Evolutionary conservation across 1,140 invertebrate species (phyloP).

Genomic region (Pomacea maculata): DNA sequence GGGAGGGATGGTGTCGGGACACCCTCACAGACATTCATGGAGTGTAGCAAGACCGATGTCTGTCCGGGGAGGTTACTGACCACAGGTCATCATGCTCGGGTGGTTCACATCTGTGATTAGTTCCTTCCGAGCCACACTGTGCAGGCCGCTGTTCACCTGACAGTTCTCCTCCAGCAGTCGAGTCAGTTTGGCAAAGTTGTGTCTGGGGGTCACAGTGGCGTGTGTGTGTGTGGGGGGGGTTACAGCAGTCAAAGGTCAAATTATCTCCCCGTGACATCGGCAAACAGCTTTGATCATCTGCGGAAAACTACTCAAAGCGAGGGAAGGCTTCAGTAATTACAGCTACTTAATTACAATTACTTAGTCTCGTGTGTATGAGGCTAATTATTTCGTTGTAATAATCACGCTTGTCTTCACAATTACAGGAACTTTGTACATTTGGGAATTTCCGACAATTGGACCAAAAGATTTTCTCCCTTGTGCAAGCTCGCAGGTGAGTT

Average conservation of each 20-base stretch:
- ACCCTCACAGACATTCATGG: neutral
- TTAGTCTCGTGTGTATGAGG: neutral
- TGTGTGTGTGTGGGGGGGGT: too few relatives aligned
- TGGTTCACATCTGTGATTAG: too few relatives aligned
- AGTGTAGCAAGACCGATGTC: neutral
- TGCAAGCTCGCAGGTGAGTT: slow-evolving; percentile 40
- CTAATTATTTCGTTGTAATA: neutral
- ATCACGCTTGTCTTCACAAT: slow-evolving; percentile 22
- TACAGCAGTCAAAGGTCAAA: too few relatives aligned
- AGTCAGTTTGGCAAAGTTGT: too few relatives aligned
- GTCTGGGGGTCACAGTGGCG: too few relatives aligned
- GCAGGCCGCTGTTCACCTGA: too few relatives aligned
- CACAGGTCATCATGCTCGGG: too few relatives aligned
- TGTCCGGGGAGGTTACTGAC: neutral
- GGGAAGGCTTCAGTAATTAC: neutral
- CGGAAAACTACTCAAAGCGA: too few relatives aligned
- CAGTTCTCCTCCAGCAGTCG: too few relatives aligned
- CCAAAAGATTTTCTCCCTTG: slow-evolving; percentile 50
- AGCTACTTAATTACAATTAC: neutral
- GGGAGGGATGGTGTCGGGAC: neutral
- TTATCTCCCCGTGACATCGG: too few relatives aligned
- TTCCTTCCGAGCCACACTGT: too few relatives aligned
- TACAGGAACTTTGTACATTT: slow-evolving; percentile 54
- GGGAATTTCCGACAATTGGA: slow-evolving; percentile 52
- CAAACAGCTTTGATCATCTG: too few relatives aligned